These are phyloP conservation scores for Girardinus metallicus DNA, from an alignment of 2,797 vertebrate genomes.

Conservation along the genomic window DNA sequence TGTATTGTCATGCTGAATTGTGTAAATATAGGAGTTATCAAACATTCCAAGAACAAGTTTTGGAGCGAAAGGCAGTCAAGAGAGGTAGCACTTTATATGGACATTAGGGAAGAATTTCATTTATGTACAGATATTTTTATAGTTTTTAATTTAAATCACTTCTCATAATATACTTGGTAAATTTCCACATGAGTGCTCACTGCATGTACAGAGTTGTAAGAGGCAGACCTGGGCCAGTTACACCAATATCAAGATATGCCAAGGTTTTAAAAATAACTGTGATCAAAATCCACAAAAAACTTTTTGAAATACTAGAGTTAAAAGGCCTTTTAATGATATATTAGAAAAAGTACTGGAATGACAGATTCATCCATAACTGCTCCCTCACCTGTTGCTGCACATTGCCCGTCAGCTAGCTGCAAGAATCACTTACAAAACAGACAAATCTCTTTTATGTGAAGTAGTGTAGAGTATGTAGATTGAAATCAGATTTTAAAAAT, in stretches of 20 bases:
- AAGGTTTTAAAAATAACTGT: background rate
- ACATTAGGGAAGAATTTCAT: background rate
- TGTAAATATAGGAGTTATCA: background rate
- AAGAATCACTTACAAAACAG: background rate
- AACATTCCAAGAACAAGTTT: background rate
- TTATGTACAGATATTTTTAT: background rate
- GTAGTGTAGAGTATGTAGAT: background rate
- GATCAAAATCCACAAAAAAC: background rate
- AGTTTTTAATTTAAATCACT: background rate
- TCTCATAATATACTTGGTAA: background rate
- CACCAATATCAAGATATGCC: background rate
- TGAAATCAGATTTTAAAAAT: background rate
- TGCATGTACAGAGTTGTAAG: background rate
- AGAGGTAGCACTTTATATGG: background rate
- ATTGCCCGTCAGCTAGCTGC: background rate
- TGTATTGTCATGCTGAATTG: constrained; percentile 8
- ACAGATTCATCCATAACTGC: background rate
- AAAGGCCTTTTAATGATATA: background rate
- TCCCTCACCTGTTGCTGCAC: background rate
- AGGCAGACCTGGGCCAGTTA: background rate
- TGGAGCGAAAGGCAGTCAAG: background rate
- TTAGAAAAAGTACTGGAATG: background rate
- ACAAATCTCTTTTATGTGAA: background rate
- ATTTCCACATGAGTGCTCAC: background rate
- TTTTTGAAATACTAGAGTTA: background rate